Conservation (phyloP, 2,797 vertebrate species). For the Pantherophis vulpinus region DNA sequence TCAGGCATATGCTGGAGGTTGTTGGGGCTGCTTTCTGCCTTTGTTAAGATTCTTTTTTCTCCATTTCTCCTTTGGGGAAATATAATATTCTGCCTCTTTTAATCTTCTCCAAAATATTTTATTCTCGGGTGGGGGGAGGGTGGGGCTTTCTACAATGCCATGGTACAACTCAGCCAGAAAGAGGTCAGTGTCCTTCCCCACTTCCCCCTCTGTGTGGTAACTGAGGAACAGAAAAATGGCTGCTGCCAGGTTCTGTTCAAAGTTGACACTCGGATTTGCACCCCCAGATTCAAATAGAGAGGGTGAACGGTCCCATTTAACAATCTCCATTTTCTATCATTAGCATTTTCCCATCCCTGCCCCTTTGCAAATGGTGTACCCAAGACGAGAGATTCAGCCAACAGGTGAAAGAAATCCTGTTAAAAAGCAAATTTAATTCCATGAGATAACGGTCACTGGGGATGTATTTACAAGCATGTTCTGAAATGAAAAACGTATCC, state of each 20-base stretch:
- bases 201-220: no score
- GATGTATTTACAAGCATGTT: conserved; percentile 5
- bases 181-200: neutral
- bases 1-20: no score
- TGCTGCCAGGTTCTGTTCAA: no score
- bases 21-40: no score
- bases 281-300: neutral
- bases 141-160: neutral
- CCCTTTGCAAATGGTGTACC: neutral
- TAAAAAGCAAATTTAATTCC: conserved; percentile 3
- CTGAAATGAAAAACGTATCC: conserved; percentile 8
- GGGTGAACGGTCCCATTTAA: neutral
- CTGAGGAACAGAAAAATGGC: no score
- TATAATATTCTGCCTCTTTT: no score
- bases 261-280: neutral
- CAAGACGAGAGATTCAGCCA: conserved; percentile 3
- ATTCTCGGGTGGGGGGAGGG: no score
- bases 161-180: neutral
- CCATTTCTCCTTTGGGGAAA: no score
- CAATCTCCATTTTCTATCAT: neutral
- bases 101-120: no score
- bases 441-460: conserved; percentile 1
- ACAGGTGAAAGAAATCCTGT: conserved; percentile 10
- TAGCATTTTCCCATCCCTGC: neutral
- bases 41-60: no score